A percentile compares a stretch with the other conserved stretches of the same genome.
Evolutionary conservation across 92 coral and sea anemone species (phyloP).

Genomic region (Heteractis magnifica): DNA sequence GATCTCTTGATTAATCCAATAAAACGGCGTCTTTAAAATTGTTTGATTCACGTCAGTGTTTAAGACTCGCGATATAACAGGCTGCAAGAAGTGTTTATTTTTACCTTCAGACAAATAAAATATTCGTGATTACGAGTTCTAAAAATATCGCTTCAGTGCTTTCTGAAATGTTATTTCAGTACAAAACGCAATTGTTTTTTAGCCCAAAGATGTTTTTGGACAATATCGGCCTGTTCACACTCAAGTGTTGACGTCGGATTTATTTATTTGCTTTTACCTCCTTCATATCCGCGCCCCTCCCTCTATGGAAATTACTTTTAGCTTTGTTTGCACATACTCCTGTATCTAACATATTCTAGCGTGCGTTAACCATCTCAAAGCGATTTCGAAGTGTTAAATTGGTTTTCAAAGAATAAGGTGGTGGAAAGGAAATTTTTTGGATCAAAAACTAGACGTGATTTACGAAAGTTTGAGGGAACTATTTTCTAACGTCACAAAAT

Average conservation of each 20-base stretch:
- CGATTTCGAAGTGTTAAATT: background rate
- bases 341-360: background rate
- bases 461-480: background rate
- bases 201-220: background rate
- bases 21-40: too few relatives aligned
- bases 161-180: constrained; percentile 1
- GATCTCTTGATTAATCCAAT: too few relatives aligned
- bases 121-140: background rate
- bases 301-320: background rate
- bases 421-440: background rate
- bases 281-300: background rate
- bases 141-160: background rate
- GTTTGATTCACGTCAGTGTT: too few relatives aligned
- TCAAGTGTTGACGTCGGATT: background rate
- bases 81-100: too few relatives aligned
- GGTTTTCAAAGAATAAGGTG: background rate
- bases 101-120: too few relatives aligned
- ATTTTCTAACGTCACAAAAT: constrained; percentile 17
- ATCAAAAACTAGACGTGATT: background rate
- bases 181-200: background rate
- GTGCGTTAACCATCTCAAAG: background rate
- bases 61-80: too few relatives aligned
- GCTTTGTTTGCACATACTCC: constrained; percentile 6
- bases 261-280: background rate
- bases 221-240: constrained; percentile 1